A percentile compares a stretch with the other conserved stretches of the same genome.
phyloP scores from a whole-genome alignment of 2,113 vertebrate species.

The Melanocharis versteri region DNA sequence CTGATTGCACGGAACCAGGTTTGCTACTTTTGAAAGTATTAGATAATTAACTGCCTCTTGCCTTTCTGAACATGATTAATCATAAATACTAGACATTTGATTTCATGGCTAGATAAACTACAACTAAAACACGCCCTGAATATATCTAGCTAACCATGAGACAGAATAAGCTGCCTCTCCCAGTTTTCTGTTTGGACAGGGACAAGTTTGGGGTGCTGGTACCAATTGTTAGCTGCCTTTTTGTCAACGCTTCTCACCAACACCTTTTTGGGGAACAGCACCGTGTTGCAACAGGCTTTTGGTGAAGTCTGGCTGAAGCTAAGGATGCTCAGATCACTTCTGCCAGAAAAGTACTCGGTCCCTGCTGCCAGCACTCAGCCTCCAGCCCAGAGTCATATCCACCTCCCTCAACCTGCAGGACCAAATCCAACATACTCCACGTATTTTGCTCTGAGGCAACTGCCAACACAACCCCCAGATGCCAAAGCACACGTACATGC shows the following conservation, averaged over 20 bases:
- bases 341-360: background rate
- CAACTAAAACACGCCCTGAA: background rate
- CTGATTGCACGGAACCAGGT: background rate
- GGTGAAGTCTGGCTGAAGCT: background rate
- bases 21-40: background rate
- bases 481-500: background rate
- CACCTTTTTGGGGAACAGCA: background rate
- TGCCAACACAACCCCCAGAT: background rate
- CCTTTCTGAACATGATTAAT: background rate
- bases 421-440: background rate
- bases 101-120: background rate
- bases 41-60: background rate
- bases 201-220: background rate
- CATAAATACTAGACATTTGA: background rate
- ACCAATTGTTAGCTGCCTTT: background rate
- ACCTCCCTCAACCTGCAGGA: background rate
- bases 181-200: background rate
- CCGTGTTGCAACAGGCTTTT: background rate
- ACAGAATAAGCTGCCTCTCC: background rate
- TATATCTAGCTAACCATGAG: background rate
- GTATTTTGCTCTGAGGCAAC: background rate
- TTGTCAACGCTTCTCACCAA: rapidly evolving
- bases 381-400: background rate
- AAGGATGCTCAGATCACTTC: background rate
- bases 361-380: background rate